Base-by-base conservation (phyloP, 2,888 invertebrate genomes). In the Tethea ocularis region DNA sequence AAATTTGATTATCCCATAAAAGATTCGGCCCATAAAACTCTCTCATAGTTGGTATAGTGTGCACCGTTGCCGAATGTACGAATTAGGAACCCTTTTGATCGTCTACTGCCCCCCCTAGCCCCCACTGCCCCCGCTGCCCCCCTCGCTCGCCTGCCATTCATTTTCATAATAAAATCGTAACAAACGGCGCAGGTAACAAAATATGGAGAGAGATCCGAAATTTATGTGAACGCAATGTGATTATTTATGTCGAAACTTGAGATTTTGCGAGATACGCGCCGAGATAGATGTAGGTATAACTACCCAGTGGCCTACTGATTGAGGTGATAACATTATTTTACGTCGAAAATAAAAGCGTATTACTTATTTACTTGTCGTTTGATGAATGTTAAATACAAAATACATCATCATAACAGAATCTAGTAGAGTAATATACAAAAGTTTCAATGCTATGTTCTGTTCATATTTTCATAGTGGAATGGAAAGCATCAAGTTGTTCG, bases 111-210 rank as follows among this genome's bases (percentile, higher is more conserved):
- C 73, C 64, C 71, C 75, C 64, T 69, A 67, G 75, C 67, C 75
- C 66, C 59, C 68, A 57, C 71, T 59, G 68, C 66, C n/a, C n/a
- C n/a, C n/a, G n/a, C n/a, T n/a, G n/a, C 71, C 67, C 24, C 74
- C 77, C 75, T 67, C 75, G 71, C 74, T 77, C 83, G 80, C 77
- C 86, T 88, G 88, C 91, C 92, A 91, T 92, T 92, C 92, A 93
- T 93, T 92, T 91, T 93, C 92, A 92, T 93, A 92, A 92, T 92
- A 92, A 92, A 92, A 92, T 92, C 89, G 92, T 88, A 91, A 91
- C 91, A 91, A 91, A 91, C 89, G 89, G 87, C 80, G 75, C 89
- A 93, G 92, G 92, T 92, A 93, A 89, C 90, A 84, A 91, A 91
- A 91, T 91, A 91, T 91, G 91, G 91, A 92, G 89, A 87, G 83